Conservation (phyloP, 2,113 vertebrate species). For the Isurus oxyrinchus region DNA sequence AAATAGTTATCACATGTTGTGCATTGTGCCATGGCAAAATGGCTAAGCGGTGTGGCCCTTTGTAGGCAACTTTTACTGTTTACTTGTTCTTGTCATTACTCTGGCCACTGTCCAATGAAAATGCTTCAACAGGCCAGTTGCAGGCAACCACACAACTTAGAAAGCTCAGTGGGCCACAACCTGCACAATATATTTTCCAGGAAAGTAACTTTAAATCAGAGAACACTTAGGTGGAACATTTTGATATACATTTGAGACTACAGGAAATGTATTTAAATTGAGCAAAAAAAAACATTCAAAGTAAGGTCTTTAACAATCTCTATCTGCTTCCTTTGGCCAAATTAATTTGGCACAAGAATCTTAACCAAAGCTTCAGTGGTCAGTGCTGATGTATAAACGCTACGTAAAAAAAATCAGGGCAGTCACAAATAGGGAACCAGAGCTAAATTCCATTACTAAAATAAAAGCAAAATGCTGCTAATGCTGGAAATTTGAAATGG, state of each 20-base stretch:
- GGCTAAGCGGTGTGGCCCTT: not conserved
- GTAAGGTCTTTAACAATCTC: not conserved
- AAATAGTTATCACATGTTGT: not conserved
- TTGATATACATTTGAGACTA: not conserved
- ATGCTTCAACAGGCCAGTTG: not conserved
- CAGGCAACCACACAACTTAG: not conserved
- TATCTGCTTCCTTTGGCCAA: not conserved
- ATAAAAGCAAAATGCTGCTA: no score
- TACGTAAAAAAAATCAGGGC: not conserved
- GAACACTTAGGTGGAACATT: not conserved
- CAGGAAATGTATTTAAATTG: not conserved
- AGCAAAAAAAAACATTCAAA: not conserved
- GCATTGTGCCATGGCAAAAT: slow-evolving; percentile 22
- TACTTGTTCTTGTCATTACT: slow-evolving; percentile 10
- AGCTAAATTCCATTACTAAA: not conserved
- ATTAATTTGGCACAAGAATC: not conserved
- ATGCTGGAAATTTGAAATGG: no score
- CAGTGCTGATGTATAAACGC: not conserved
- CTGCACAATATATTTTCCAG: not conserved
- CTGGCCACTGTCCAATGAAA: slow-evolving; percentile 7
- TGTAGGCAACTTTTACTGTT: slow-evolving; percentile 10
- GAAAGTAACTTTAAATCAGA: not conserved
- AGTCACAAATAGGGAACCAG: not conserved
- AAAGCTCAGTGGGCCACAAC: not conserved
- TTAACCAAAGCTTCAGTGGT: not conserved